Percentiles rank a stretch among this genome's conserved stretches.
phyloP scores from a whole-genome alignment of 2,113 vertebrate species.

The Cnemophilus loriae region DNA sequence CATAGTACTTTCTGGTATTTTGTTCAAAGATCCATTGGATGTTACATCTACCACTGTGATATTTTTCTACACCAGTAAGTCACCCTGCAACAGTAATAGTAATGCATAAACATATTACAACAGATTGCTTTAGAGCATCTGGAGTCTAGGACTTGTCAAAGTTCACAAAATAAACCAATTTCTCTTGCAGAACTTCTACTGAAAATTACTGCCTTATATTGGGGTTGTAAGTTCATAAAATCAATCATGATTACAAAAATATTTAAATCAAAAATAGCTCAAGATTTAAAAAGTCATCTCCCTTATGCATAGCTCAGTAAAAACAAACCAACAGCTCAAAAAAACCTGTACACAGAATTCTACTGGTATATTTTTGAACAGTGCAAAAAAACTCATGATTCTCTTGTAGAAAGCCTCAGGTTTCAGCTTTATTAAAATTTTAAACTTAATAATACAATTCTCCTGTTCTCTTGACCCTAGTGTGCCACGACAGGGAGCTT shows the following conservation, averaged over 20 bases:
- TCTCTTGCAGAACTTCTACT: background rate
- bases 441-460: background rate
- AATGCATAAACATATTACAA: background rate
- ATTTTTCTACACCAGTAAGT: constrained; percentile 12
- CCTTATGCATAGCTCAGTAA: background rate
- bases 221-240: background rate
- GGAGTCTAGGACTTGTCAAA: background rate
- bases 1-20: background rate
- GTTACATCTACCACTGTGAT: background rate
- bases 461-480: background rate
- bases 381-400: background rate
- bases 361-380: background rate
- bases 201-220: background rate
- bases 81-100: background rate
- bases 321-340: background rate
- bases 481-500: background rate
- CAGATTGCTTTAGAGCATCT: constrained; percentile 2
- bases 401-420: background rate
- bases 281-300: background rate
- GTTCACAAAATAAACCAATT: background rate
- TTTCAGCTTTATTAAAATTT: background rate
- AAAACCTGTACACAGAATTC: background rate
- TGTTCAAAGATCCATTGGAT: background rate
- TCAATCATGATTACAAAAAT: background rate
- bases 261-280: background rate